A percentile compares a stretch with the other conserved stretches of the same genome.
These are phyloP conservation scores for Uria lomvia DNA, from an alignment of 2,113 vertebrate species.

Conservation along the genomic window DNA sequence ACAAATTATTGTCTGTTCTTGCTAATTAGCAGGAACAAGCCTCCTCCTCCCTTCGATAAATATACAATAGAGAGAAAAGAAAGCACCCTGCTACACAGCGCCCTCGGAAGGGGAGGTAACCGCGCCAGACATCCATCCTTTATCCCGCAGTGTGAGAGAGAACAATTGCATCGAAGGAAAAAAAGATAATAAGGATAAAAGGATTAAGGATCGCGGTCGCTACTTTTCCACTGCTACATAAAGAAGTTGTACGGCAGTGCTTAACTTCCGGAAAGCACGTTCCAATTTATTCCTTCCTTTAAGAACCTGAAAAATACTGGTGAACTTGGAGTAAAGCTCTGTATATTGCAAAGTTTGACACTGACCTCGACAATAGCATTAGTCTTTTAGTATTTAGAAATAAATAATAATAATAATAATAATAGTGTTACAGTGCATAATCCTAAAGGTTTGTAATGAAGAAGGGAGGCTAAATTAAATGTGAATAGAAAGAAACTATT, in stretches of 20 bases:
- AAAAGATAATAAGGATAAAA: background rate
- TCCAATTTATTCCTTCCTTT: background rate
- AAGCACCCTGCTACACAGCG: background rate
- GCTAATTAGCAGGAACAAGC: slow-evolving; percentile 6
- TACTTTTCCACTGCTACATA: background rate
- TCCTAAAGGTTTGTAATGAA: background rate
- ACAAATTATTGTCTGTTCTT: slow-evolving; percentile 20
- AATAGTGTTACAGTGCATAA: background rate
- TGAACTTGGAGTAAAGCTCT: background rate
- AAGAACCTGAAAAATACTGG: background rate
- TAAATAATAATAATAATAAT: background rate
- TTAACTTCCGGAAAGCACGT: background rate
- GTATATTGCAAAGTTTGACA: background rate
- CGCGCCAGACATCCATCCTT: background rate
- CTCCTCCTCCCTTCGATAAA: slow-evolving; percentile 2
- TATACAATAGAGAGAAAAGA: background rate
- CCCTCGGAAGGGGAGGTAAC: background rate
- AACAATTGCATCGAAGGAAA: background rate
- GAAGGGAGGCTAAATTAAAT: background rate
- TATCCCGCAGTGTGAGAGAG: background rate
- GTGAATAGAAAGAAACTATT: background rate
- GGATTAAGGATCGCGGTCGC: background rate
- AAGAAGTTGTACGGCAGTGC: background rate
- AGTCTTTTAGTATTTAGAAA: background rate
- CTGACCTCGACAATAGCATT: accelerated